Evolutionary conservation across 2,888 invertebrate species (phyloP), one percentile per base, ranked within the genome.

Genomic region (Melinaea marsaeus): DNA sequence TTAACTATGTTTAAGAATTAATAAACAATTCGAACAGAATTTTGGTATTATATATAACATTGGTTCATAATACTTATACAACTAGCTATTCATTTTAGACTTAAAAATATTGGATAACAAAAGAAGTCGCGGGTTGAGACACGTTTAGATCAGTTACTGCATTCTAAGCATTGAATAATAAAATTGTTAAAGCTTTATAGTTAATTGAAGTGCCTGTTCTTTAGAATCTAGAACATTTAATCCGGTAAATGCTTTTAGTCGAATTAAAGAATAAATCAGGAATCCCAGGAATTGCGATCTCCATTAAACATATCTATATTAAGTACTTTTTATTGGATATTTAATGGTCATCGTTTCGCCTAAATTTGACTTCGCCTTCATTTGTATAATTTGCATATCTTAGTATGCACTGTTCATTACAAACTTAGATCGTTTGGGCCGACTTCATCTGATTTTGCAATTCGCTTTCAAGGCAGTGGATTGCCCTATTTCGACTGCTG

Each of bases 321-420:
- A 22, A 22, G 22, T 22, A 22, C 22, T 22, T 22, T 22, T 22
- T 22, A 22, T 6, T 37, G 37, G 37, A 37, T 37, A 37, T 37
- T 37, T 37, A 4, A 6, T 37, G 7, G 7, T 7, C 7, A 6
- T 37, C 37, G 37, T 37, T 1, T 37, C 7, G 1, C 2, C 4
- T 37, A 37, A 2, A 37, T 7, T 48, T 22, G 7, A n/a, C 48
- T 48, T 48, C 6, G 13, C 13, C 48, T 22, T n/a, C 22, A 48
- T 48, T 48, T 48, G 22, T 58, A 48, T 62, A 71, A 77, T 79
- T 78, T 74, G 73, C 79, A 77, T 77, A 79, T 76, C 75, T 73
- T 64, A 64, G 69, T 69, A 67, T 63, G 68, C 75, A 73, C 67
- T 66, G 63, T 57, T 33, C 9, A 48, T 34, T 58, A 32, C 55